Evolutionary conservation across 2,113 vertebrate genomes (phyloP).

Genomic region (Ctenodactylus gundi): DNA sequence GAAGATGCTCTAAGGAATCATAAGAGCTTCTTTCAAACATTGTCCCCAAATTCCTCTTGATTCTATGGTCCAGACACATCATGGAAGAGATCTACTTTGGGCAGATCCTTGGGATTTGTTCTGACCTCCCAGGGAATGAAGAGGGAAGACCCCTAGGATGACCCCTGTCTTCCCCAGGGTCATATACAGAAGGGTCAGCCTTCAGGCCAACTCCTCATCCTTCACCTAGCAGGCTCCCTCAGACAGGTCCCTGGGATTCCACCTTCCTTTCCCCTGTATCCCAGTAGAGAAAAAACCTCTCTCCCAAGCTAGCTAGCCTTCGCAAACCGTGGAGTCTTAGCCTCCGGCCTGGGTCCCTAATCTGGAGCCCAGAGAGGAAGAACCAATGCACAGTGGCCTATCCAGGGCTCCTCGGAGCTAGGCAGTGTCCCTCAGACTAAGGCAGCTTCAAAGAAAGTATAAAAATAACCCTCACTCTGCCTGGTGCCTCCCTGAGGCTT

Average conservation of each 20-base stretch:
- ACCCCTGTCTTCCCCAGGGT: neutral
- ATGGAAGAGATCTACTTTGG: neutral
- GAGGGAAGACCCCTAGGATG: neutral
- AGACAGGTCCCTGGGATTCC: neutral
- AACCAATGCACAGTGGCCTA: neutral
- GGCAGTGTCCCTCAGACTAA: neutral
- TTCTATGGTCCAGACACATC: neutral
- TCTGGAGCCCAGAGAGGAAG: conserved; percentile 21
- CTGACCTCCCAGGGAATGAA: neutral
- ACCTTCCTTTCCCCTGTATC: neutral
- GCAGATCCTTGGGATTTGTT: neutral
- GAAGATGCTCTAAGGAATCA: neutral
- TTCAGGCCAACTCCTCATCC: neutral
- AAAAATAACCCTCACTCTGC: conserved; percentile 59
- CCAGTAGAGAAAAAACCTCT: neutral
- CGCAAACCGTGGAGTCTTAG: neutral
- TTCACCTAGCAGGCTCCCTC: neutral
- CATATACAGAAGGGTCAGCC: neutral
- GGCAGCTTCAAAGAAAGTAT: conserved; percentile 60
- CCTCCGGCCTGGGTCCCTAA: neutral
- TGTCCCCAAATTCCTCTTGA: neutral
- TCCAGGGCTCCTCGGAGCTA: neutral
- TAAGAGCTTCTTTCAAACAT: neutral
- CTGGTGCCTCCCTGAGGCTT: neutral
- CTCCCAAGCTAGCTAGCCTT: neutral